Percentiles rank a stretch among this genome's conserved stretches.
Conservation (phyloP, 1,140 invertebrate genomes). For the Leucophenga varia region DNA sequence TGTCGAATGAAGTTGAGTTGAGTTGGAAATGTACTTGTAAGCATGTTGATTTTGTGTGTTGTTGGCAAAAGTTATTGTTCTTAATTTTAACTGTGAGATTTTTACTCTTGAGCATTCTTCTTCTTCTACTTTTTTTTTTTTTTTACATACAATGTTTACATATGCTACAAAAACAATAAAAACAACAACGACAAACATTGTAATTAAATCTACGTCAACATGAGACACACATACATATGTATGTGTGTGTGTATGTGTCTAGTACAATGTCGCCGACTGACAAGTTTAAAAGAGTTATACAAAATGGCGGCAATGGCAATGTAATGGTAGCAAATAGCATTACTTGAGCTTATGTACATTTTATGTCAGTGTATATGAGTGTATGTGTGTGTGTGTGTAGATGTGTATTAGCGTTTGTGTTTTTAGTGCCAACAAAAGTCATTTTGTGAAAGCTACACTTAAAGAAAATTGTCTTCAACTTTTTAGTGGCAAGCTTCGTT, state of each 20-base stretch:
- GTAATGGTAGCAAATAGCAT: constrained; percentile 11
- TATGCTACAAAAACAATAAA: constrained; percentile 26
- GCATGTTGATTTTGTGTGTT: too few relatives aligned
- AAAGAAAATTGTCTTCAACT: too few relatives aligned
- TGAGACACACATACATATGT: constrained; percentile 28
- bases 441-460: too few relatives aligned
- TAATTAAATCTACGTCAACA: constrained; percentile 51
- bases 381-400: not conserved
- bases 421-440: not conserved
- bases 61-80: too few relatives aligned
- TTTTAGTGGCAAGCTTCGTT: too few relatives aligned
- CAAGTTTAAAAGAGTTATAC: constrained; percentile 2
- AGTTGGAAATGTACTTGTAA: too few relatives aligned
- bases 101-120: too few relatives aligned
- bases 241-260: too few relatives aligned
- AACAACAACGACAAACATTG: constrained; percentile 31
- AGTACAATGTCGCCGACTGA: not conserved
- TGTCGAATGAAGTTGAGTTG: too few relatives aligned
- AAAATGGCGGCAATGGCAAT: constrained; percentile 8
- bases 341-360: constrained; percentile 3
- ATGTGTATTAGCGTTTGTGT: too few relatives aligned
- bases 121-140: too few relatives aligned
- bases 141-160: constrained; percentile 25
- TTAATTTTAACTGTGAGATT: too few relatives aligned
- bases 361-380: not conserved